Evolutionary conservation across 2,113 vertebrate genomes (phyloP).

Genomic region (Cervus canadensis): DNA sequence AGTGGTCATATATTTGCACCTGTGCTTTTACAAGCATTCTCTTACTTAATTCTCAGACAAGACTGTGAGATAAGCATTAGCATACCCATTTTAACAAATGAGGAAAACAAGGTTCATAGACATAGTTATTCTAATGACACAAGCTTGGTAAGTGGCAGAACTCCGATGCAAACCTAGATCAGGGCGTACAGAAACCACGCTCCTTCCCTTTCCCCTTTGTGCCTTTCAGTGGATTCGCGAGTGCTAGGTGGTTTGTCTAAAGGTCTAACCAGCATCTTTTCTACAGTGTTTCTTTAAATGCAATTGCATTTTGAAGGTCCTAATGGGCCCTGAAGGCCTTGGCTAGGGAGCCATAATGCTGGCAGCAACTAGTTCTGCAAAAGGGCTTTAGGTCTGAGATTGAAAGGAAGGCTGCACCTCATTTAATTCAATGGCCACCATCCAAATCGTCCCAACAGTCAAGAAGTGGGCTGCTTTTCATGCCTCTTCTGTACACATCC

Average conservation of each 20-base stretch:
- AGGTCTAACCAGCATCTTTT: background rate
- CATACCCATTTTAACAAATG: background rate
- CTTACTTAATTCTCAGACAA: background rate
- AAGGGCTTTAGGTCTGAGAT: background rate
- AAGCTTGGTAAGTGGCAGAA: background rate
- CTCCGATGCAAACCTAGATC: background rate
- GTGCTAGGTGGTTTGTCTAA: background rate
- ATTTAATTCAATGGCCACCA: conserved; percentile 33
- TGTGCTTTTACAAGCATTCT: background rate
- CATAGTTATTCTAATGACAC: background rate
- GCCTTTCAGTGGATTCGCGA: background rate
- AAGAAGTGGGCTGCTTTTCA: conserved; percentile 1
- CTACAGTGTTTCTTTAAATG: background rate
- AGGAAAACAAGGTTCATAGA: background rate
- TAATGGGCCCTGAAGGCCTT: background rate
- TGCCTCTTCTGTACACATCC: background rate
- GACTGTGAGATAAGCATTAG: background rate
- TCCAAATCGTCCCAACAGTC: conserved; percentile 52
- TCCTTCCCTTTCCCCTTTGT: background rate
- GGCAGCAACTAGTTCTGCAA: background rate
- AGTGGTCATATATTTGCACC: background rate
- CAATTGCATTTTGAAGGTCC: background rate
- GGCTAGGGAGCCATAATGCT: background rate
- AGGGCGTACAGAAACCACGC: background rate
- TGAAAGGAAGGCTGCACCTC: background rate